phyloP scores from a whole-genome alignment of 2,113 vertebrate species.

The Triplophysa siluroides region DNA sequence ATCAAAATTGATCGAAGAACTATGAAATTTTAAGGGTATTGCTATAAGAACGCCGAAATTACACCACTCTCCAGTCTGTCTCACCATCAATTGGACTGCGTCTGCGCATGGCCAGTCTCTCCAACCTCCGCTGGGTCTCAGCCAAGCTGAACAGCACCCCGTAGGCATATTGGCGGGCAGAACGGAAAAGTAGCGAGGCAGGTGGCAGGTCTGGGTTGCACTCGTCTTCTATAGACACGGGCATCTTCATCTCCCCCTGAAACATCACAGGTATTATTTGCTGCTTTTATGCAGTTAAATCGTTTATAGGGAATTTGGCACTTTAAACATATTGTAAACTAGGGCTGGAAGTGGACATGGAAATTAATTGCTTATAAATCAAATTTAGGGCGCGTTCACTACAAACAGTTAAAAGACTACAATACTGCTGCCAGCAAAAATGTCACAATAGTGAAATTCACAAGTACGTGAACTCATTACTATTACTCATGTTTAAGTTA shows the following conservation, averaged over 20 bases:
- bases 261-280: neutral
- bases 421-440: too few species aligned
- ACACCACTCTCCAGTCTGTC: conserved; percentile 23
- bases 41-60: too few species aligned
- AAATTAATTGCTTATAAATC: too few species aligned
- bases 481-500: too few species aligned
- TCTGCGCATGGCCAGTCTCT: conserved; percentile 82
- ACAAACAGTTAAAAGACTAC: too few species aligned
- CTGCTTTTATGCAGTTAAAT: neutral
- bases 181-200: conserved; percentile 84
- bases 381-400: too few species aligned
- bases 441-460: too few species aligned
- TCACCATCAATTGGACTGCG: conserved; percentile 81
- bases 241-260: conserved; percentile 92
- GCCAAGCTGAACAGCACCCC: conserved; percentile 90
- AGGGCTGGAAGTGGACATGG: too few species aligned
- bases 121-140: conserved; percentile 85
- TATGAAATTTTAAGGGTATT: too few species aligned
- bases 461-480: too few species aligned
- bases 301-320: neutral
- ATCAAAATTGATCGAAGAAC: too few species aligned
- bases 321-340: neutral
- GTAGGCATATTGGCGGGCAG: conserved; percentile 85
- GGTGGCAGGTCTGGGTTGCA: conserved; percentile 88
- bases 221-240: conserved; percentile 91